phyloP scores from a whole-genome alignment of 2,797 vertebrate genomes.

The Urocyon cinereoargenteus region DNA sequence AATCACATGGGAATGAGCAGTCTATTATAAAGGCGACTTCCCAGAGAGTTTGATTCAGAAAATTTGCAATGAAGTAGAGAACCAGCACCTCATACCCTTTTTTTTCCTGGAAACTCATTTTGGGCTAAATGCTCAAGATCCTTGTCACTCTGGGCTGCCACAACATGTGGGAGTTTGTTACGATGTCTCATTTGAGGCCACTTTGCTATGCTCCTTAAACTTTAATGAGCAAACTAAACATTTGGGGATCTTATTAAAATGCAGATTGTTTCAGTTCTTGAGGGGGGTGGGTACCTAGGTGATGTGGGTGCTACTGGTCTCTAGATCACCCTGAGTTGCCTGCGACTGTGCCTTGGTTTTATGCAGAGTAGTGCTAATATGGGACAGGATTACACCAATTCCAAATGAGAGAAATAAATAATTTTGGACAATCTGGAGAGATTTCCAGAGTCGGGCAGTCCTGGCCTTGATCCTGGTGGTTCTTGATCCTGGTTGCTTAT shows the following conservation, averaged over 20 bases:
- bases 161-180: not conserved
- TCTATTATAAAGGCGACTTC: not conserved
- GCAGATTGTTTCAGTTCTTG: not conserved
- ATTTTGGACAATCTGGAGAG: not conserved
- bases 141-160: not conserved
- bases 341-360: not conserved
- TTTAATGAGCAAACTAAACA: constrained; percentile 2
- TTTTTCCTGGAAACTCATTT: not conserved
- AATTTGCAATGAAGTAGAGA: not conserved
- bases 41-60: not conserved
- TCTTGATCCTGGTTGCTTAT: not conserved
- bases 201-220: constrained; percentile 11
- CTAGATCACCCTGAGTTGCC: not conserved
- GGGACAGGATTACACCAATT: not conserved
- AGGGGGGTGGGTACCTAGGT: not conserved
- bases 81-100: not conserved
- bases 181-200: not conserved
- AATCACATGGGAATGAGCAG: not conserved
- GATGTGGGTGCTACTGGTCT: not conserved
- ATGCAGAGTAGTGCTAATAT: not conserved
- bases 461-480: not conserved
- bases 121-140: not conserved
- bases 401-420: not conserved
- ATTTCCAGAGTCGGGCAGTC: not conserved
- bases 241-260: constrained; percentile 12